Conservation (phyloP, 1,140 invertebrate genomes). For the Octopus sinensis region DNA sequence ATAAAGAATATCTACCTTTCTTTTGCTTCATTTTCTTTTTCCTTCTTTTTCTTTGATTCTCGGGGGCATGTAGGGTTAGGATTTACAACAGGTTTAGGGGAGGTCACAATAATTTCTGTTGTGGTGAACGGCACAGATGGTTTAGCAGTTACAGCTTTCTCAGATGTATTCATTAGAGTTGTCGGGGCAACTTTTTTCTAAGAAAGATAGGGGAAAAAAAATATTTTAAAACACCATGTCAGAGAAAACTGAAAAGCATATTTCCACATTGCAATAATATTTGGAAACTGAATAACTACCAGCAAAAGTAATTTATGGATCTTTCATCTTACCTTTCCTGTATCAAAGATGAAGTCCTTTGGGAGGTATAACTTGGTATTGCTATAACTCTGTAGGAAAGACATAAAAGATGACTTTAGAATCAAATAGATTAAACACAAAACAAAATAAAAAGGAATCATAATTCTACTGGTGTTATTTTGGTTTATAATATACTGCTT, state of each 20-base stretch:
- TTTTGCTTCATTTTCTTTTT: slow-evolving; percentile 20
- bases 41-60: slow-evolving; percentile 21
- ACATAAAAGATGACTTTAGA: not conserved
- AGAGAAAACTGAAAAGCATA: no score
- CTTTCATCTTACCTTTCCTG: slow-evolving; percentile 42
- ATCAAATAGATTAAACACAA: no score
- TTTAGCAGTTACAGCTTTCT: not conserved
- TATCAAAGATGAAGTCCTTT: slow-evolving; percentile 47
- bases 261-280: no score
- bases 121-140: slow-evolving; percentile 25
- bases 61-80: slow-evolving; percentile 36
- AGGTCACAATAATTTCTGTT: slow-evolving; percentile 46
- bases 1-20: not conserved
- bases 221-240: no score
- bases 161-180: slow-evolving; percentile 5
- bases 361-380: slow-evolving; percentile 53
- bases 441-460: no score
- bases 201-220: not conserved
- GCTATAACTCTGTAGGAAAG: slow-evolving; percentile 35
- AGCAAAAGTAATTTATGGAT: no score
- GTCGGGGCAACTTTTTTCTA: not conserved
- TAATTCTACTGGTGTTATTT: no score
- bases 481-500: no score
- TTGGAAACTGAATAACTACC: no score
- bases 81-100: slow-evolving; percentile 49